Base-by-base conservation (phyloP, 2,797 vertebrate genomes). In the Prionace glauca region DNA sequence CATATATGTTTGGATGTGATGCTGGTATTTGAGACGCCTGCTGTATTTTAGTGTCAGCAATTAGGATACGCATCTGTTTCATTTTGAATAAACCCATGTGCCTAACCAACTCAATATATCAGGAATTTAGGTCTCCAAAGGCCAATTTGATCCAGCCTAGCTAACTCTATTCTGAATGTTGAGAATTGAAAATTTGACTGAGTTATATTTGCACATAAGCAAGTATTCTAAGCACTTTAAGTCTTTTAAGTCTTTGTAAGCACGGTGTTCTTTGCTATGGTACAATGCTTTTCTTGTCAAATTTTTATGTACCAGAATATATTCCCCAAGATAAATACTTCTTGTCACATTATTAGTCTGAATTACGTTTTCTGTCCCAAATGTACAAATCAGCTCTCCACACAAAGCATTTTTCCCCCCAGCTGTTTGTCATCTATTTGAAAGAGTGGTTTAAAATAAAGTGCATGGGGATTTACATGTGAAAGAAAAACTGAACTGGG, bases 11-110 rank as follows among this genome's bases (percentile, higher is more conserved):
- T 95, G 93, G 50, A 95, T 32, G 41, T 77, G 45, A 41, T 95
- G 50, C 93, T 71, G 56, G 93, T 95, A 92, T 92, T 69, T 92
- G 90, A 92, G 93, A 95, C 45, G 50, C 50, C 71, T 95, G 93
- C 69, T 74, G 93, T 95, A 95, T 77, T 95, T 29, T 95, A 77
- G 29, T 77, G 72, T 95, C 93, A 95, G 72, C 93, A 95, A 95
- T 95, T 74, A 95, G 93, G 93, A 72, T 95, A 95, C 72, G 71
- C 93, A 95, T 95, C 93, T 95, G 93, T 95, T 95, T 95, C 93
- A 95, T 95, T 95, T 95, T 95, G 93, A 95, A 95, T 95, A 77
- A 95, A 95, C 93, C 93, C 93, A 95, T 74, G 93, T 77, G 93
- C 72, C 71, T 95, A 95, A 95, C 93, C 93, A 95, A 71, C 93